Conservation (phyloP, 2,797 vertebrate species). For the Esox lucius region DNA sequence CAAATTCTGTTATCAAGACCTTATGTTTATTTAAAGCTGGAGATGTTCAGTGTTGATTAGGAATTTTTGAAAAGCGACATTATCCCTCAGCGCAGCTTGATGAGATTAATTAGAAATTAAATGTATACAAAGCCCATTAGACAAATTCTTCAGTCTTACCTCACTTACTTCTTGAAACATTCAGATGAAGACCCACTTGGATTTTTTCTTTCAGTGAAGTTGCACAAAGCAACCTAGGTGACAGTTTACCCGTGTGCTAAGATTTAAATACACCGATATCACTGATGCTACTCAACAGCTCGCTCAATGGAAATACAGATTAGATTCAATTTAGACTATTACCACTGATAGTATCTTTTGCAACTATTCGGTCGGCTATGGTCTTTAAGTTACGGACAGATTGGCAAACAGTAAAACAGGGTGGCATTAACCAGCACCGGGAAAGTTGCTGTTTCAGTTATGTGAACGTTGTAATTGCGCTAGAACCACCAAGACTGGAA, state of each 20-base stretch:
- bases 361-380: conserved; percentile 4
- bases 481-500: no score
- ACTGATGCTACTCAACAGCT: neutral
- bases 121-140: conserved; percentile 17
- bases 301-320: conserved; percentile 2
- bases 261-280: conserved; percentile 5
- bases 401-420: conserved; percentile 4
- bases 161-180: neutral
- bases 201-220: neutral
- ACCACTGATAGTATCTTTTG: neutral
- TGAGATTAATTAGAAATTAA: conserved; percentile 23
- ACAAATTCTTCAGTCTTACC: conserved; percentile 5
- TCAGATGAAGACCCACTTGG: neutral
- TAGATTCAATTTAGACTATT: conserved; percentile 9
- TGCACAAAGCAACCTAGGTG: neutral
- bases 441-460: no score
- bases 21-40: neutral
- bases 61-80: conserved; percentile 16
- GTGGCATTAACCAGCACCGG: no score
- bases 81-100: neutral
- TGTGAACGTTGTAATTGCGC: no score
- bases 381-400: neutral
- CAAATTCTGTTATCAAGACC: conserved; percentile 5
- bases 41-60: conserved; percentile 9
- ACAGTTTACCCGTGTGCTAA: neutral